Evolutionary conservation across 2,888 invertebrate species (phyloP), one percentile per base, ranked within the genome.

Genomic region (Campoletis raptor): DNA sequence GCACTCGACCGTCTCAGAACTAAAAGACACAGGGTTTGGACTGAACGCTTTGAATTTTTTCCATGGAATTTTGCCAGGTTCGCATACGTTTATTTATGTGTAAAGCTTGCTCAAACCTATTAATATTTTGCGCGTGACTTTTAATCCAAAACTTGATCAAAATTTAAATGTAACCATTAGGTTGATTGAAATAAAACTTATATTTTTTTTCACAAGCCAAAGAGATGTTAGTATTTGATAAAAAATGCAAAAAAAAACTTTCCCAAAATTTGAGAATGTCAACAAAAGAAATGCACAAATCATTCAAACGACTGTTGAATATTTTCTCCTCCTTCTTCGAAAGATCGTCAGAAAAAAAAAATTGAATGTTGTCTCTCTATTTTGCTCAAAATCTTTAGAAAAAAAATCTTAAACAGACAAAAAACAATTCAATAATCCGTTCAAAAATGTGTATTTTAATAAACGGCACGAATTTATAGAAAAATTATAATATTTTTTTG

Each of bases 51-150:
- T 97, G 52, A 96, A 97, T 0, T 93, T 98, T 87, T 95, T 98
- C 72, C 97, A 96, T 92, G 98, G 98, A 52, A 97, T 98, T 88
- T 96, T 98, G 92, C 98, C 98, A 94, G 98, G 98, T 97, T 91
- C 90, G 89, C 15, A 30, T 61, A 18, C 18, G 1, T 18, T 48
- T 7, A 74, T 42, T 30, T 1, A 83, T 40, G 30, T 10, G 64
- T 37, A 12, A 30, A 37, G 61, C 61, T 42, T 48, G n/a, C n/a
- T 18, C 7, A 6, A 1, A 45, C 15, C 6, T 48, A 7, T 18
- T 7, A 48, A 48, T 48, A 18, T 7, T 18, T 48, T 48, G 48
- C 18, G 1, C n/a, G 48, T n/a, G 18, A 48, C n/a, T 48, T 48
- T 48, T 2, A 40, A 30, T 30, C 30, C 30, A 30, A 30, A 30